phyloP scores from a whole-genome alignment of 2,113 vertebrate species.

The Pterocles orientalis region DNA sequence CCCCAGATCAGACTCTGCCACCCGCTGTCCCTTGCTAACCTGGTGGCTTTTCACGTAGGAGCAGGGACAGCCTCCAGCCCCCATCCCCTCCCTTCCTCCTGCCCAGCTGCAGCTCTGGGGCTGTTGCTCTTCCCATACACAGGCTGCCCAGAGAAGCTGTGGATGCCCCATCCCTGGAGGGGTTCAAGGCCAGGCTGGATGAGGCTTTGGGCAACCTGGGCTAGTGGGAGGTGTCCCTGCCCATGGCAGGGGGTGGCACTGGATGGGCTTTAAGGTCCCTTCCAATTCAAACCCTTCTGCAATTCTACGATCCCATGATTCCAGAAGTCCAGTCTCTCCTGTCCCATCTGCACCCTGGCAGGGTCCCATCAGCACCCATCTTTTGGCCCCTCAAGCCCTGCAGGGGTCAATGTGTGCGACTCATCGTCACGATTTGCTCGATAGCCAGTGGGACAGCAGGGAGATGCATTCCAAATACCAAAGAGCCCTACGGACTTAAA shows the following conservation, averaged over 20 bases:
- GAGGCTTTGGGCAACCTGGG: no score
- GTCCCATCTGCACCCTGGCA: neutral
- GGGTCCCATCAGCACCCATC: neutral
- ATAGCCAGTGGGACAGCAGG: neutral
- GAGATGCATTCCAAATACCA: neutral
- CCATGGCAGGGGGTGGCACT: no score
- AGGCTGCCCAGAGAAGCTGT: no score
- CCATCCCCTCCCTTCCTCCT: neutral
- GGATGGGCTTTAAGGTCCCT: no score
- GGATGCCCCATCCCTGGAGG: no score
- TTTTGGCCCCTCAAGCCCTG: neutral
- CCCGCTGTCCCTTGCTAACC: neutral
- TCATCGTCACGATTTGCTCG: neutral
- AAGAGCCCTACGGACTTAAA: neutral
- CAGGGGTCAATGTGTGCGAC: accelerated
- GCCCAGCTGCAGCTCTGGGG: neutral
- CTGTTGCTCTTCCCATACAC: neutral
- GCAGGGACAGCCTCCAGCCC: neutral
- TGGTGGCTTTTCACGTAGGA: neutral
- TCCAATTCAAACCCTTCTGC: no score
- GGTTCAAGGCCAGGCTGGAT: no score
- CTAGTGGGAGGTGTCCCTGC: no score
- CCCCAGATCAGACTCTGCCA: neutral
- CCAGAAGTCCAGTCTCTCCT: neutral
- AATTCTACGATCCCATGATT: no score